Evolutionary conservation across 2,797 vertebrate genomes (phyloP).

Genomic region (Chromobotia macracanthus): DNA sequence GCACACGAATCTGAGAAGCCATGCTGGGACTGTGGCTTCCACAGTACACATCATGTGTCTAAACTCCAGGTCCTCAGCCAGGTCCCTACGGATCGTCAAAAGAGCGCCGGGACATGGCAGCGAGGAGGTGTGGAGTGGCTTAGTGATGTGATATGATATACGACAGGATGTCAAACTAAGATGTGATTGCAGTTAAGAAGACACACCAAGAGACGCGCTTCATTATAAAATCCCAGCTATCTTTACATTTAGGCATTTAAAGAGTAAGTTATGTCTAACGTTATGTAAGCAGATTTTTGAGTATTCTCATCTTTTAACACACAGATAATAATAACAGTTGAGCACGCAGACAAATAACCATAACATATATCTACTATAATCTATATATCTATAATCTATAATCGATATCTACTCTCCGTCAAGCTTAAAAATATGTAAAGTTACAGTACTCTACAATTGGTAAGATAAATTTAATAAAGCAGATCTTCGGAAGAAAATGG

Average conservation of each 20-base stretch:
- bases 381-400: no score
- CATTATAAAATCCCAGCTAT: not conserved
- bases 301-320: not conserved
- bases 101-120: constrained; percentile 31
- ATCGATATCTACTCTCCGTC: no score
- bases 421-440: no score
- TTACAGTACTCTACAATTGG: no score
- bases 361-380: no score
- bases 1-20: constrained; percentile 69
- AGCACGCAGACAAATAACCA: no score
- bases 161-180: constrained; percentile 29
- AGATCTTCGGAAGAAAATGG: not conserved
- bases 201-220: constrained; percentile 36
- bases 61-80: constrained; percentile 62
- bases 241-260: not conserved
- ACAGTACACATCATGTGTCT: constrained; percentile 71
- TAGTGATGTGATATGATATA: constrained; percentile 39
- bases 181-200: constrained; percentile 14
- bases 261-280: not conserved
- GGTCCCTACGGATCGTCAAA: constrained; percentile 34
- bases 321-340: no score
- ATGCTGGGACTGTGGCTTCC: constrained; percentile 69
- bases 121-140: constrained; percentile 36
- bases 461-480: no score
- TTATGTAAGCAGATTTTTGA: not conserved